phyloP scores from a whole-genome alignment of 1,140 invertebrate species.

The Augochlora pura region DNA sequence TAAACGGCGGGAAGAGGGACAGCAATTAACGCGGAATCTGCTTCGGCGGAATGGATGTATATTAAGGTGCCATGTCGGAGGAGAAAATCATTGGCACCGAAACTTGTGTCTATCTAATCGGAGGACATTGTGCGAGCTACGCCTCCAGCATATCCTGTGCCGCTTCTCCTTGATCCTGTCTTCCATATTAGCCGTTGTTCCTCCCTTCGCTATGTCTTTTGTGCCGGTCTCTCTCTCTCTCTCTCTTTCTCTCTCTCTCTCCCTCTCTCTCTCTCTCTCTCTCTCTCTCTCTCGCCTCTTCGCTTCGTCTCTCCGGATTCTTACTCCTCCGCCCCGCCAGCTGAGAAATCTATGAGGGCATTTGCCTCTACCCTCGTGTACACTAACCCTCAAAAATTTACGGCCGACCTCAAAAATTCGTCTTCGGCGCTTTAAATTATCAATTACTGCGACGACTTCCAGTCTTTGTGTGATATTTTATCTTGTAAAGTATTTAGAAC shows the following conservation, averaged over 20 bases:
- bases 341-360: constrained; percentile 5
- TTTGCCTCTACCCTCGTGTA: background rate
- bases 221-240: constrained; percentile 37
- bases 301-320: background rate
- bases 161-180: constrained; percentile 62
- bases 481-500: too few relatives aligned
- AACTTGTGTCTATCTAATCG: constrained; percentile 60
- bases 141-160: constrained; percentile 65
- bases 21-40: constrained; percentile 50
- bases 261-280: too few relatives aligned
- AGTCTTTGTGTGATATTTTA: too few relatives aligned
- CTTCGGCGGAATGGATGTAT: constrained; percentile 54
- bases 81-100: constrained; percentile 47
- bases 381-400: too few relatives aligned
- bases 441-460: too few relatives aligned
- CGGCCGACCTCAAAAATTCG: too few relatives aligned
- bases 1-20: background rate
- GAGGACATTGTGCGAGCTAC: constrained; percentile 60
- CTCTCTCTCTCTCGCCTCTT: constrained; percentile 35
- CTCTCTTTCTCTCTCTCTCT: too few relatives aligned
- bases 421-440: too few relatives aligned
- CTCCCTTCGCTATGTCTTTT: constrained; percentile 35
- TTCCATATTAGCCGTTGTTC: constrained; percentile 64
- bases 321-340: background rate
- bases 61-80: constrained; percentile 54